phyloP scores from a whole-genome alignment of 2,888 invertebrate genomes.

The Athalia cordata region DNA sequence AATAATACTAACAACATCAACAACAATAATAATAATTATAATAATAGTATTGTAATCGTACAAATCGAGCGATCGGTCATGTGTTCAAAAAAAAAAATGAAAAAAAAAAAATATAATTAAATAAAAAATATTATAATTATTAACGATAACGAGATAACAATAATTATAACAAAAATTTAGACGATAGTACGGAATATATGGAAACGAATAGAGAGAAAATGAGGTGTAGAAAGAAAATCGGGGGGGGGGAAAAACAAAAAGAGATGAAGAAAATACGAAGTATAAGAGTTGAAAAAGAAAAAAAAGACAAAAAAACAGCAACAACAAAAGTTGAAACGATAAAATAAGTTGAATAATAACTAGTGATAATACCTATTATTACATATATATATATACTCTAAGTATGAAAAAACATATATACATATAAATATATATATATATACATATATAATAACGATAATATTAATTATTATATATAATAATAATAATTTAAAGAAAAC shows the following conservation, averaged over 20 bases:
- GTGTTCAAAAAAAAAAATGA: constrained; percentile 67
- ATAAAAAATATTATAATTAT: constrained; percentile 43
- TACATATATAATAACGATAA: not conserved
- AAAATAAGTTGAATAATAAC: constrained; percentile 16
- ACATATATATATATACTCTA: not conserved
- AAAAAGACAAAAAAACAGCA: no score
- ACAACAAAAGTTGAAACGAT: not conserved
- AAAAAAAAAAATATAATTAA: constrained; percentile 45
- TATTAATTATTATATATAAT: not conserved
- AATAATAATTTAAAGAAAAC: not conserved
- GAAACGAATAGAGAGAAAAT: not conserved
- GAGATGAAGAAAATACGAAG: constrained; percentile 11
- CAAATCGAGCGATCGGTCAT: constrained; percentile 72
- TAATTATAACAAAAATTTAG: no score
- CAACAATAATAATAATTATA: constrained; percentile 45
- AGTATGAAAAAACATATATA: not conserved
- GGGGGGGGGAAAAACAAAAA: constrained; percentile 26
- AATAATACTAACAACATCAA: constrained; percentile 17
- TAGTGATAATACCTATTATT: not conserved
- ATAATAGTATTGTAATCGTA: constrained; percentile 67
- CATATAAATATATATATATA: not conserved
- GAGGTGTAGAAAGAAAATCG: not conserved
- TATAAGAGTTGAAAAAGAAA: not conserved
- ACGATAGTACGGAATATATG: no score
- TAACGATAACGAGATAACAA: constrained; percentile 34